Evolutionary conservation across 2,797 vertebrate genomes (phyloP).

Genomic region (Gallinago nigripennis): DNA sequence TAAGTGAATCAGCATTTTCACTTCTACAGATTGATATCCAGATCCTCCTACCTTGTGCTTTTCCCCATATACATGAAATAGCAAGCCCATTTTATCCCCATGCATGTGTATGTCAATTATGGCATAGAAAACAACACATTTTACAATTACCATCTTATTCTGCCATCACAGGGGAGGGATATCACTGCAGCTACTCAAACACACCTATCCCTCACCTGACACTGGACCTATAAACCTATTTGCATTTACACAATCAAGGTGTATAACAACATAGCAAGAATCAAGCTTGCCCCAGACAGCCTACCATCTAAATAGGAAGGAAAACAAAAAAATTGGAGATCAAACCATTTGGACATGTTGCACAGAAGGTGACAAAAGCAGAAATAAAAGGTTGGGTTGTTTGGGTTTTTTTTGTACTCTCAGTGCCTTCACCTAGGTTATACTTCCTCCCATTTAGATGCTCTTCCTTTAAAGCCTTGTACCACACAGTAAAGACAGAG

Average conservation of each 20-base stretch:
- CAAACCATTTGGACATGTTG: background rate
- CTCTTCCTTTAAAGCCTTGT: background rate
- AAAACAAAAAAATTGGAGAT: background rate
- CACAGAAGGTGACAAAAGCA: background rate
- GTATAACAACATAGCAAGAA: background rate
- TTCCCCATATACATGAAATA: background rate
- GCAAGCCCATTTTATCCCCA: background rate
- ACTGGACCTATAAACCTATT: background rate
- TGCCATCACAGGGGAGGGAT: background rate
- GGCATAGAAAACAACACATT: background rate
- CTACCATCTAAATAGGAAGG: background rate
- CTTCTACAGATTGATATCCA: background rate
- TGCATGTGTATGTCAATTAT: fast-evolving
- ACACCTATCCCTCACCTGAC: background rate
- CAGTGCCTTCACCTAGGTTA: background rate
- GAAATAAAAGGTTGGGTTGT: background rate
- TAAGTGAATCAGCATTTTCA: background rate
- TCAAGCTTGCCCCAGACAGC: background rate
- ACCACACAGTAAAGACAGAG: background rate
- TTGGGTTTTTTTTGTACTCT: background rate
- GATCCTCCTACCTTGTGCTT: background rate
- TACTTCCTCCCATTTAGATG: background rate
- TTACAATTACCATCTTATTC: background rate
- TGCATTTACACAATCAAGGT: background rate
- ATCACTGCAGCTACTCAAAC: background rate